Conservation (phyloP, 2,797 vertebrate species). For the Craterocephalus amniculus region DNA sequence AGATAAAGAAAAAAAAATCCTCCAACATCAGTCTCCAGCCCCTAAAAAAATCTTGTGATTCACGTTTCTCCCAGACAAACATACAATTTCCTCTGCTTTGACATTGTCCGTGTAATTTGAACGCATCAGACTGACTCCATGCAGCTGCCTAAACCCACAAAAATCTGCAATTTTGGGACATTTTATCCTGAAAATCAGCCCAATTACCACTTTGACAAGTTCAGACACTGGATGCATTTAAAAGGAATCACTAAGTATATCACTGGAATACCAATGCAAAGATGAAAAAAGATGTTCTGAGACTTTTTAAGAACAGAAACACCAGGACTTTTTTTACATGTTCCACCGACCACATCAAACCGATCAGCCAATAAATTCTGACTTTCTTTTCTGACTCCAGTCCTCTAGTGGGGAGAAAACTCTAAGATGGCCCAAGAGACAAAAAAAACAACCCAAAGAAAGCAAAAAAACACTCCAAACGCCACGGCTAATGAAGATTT, state of each 20-base stretch:
- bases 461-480: slow-evolving; percentile 13
- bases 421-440: slow-evolving; percentile 15
- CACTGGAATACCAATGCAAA: background rate
- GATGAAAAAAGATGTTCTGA: background rate
- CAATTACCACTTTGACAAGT: slow-evolving; percentile 12
- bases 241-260: background rate
- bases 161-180: slow-evolving; percentile 22
- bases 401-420: slow-evolving; percentile 12
- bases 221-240: background rate
- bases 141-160: slow-evolving; percentile 5
- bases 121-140: slow-evolving; percentile 46
- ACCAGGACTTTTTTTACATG: slow-evolving; percentile 6
- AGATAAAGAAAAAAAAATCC: slow-evolving; percentile 20
- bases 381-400: slow-evolving; percentile 41
- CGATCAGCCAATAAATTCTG: slow-evolving; percentile 34
- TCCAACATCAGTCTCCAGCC: slow-evolving; percentile 46
- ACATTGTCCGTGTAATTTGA: slow-evolving; percentile 40
- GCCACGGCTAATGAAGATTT: slow-evolving; percentile 65
- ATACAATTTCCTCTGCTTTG: slow-evolving; percentile 44
- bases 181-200: background rate
- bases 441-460: background rate
- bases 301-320: slow-evolving; percentile 7
- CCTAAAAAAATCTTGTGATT: slow-evolving; percentile 25
- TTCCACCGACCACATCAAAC: slow-evolving; percentile 33
- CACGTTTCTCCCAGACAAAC: slow-evolving; percentile 50